These are phyloP conservation scores for Psittacula echo DNA, from an alignment of 2,797 vertebrate genomes.

Conservation along the genomic window DNA sequence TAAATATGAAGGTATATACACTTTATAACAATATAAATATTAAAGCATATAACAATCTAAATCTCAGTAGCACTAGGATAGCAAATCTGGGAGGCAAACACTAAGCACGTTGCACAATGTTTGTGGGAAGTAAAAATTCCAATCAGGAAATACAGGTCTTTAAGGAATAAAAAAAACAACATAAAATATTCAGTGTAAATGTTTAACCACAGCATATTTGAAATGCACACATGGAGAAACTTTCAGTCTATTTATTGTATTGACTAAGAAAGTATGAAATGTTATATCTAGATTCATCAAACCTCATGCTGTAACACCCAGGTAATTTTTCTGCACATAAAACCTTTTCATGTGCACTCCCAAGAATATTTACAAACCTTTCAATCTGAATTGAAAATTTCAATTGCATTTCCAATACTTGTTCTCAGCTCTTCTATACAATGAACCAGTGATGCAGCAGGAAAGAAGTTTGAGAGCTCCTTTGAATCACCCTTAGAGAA, in stretches of 20 bases:
- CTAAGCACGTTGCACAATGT: accelerated
- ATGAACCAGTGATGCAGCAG: not conserved
- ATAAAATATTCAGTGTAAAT: not conserved
- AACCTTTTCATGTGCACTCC: not conserved
- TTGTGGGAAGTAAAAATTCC: not conserved
- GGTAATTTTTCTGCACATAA: not conserved
- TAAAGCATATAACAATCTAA: not conserved
- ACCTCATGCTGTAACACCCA: not conserved
- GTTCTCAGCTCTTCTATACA: not conserved
- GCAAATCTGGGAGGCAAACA: not conserved
- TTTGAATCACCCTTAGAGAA: not conserved
- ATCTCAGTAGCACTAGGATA: not conserved
- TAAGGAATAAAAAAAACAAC: accelerated
- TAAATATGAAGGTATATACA: not conserved
- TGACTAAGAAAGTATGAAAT: not conserved
- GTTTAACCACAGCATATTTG: not conserved
- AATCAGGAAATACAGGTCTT: not conserved
- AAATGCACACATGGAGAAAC: not conserved
- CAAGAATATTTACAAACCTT: not conserved
- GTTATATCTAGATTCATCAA: not conserved
- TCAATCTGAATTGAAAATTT: not conserved
- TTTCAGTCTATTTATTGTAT: not conserved
- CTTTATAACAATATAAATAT: not conserved
- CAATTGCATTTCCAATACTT: not conserved
- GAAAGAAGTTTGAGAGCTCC: not conserved